Evolutionary conservation across 1,140 invertebrate genomes (phyloP), one percentile per base, ranked within the genome.

Genomic region (Sweltsa coloradensis): DNA sequence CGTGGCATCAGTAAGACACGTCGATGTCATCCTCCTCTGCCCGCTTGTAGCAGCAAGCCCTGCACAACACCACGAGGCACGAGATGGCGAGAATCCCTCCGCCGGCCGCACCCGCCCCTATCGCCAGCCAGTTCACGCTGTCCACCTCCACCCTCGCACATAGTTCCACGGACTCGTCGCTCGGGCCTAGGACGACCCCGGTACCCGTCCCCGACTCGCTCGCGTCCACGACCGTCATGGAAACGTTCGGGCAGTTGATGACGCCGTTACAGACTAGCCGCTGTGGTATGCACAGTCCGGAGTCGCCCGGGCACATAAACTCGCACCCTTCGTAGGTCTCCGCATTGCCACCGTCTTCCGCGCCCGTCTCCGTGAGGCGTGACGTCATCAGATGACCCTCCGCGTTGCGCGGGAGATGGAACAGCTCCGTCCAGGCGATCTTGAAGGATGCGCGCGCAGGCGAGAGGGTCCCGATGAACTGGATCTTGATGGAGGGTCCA

Each of bases 371-470:
- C 49, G 81, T 71, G 40, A 84, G 58, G 37, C 75, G 69, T 13
- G 80, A 82, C 6, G 78, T 82, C 69, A 81, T 81, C 27, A 88
- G 58, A n/a, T 77, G 80, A 1, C 85, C 85, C 51, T 87, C 82
- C 7, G 76, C 73, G 60, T 89, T 89, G 45, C 85, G 72, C 0
- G 87, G 85, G 49, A 90, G 64, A 60, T 89, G 86, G 57, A 79
- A 88, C n/a, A 91, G 67, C 56, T 90, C 87, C 3, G 86, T 90
- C 87, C 87, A 92, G 3, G 83, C 83, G 22, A 92, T 79, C 62
- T 87, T 85, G 57, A 92, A 90, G 1, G 83, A 78, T 1, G 86
- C 81, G 45, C 83, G 68, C 0, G 83, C 81, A 0, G 86, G 82
- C 0, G 85, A 83, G 29, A 81, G 81, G 13, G 79, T 74, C 0